A percentile compares a stretch with the other conserved stretches of the same genome.
Evolutionary conservation across 2,113 vertebrate species (phyloP).

Genomic region (Pteropus alecto): DNA sequence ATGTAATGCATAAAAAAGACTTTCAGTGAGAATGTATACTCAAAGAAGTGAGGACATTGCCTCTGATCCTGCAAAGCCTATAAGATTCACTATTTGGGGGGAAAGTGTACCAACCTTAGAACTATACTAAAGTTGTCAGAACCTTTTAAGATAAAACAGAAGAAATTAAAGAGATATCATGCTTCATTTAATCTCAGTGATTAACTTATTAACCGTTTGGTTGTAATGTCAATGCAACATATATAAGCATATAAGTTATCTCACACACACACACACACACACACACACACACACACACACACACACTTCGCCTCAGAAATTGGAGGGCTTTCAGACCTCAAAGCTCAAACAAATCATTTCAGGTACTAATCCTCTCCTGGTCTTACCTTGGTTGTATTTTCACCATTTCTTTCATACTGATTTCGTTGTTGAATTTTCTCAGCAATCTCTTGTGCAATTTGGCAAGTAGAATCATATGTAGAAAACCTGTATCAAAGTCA

Average conservation of each 20-base stretch:
- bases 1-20: not conserved
- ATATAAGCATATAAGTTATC: not conserved
- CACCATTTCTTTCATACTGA: constrained; percentile 90
- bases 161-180: not conserved
- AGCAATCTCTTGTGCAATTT: constrained; percentile 92
- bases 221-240: not conserved
- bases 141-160: not conserved
- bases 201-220: not conserved
- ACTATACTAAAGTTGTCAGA: not conserved
- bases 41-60: not conserved
- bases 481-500: constrained; percentile 84
- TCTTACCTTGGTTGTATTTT: constrained; percentile 91
- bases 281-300: not conserved
- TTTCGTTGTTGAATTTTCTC: constrained; percentile 94
- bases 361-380: rapidly evolving
- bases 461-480: constrained; percentile 90
- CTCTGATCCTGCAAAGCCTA: not conserved
- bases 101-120: not conserved
- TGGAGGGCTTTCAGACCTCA: not conserved
- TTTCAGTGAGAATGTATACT: not conserved
- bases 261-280: rapidly evolving
- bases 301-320: not conserved
- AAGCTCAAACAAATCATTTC: not conserved
- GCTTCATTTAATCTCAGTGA: not conserved
- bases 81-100: not conserved